Evolutionary conservation across 2,797 vertebrate genomes (phyloP), one percentile per base, ranked within the genome.

Genomic region (Apogon talboti): DNA sequence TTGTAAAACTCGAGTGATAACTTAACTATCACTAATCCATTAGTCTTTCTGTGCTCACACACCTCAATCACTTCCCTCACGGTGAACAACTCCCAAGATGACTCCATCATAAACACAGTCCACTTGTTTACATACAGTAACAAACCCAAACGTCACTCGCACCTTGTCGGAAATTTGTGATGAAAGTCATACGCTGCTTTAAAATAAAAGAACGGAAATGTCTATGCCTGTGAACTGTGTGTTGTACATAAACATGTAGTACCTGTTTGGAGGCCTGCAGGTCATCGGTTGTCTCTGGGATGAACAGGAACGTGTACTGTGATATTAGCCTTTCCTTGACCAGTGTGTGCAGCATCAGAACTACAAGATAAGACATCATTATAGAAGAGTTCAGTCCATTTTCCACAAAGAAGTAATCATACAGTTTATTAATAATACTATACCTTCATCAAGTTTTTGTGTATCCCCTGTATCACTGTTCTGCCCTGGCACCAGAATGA

Each of bases 281-380:
- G 64, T 98, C 96, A 74, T 46, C 93, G 24, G 95, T 84, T 37
- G 86, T 94, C 52, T 92, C 92, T 2, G 96, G 94, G 48, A 99
- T 93, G 84, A 92, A 93, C 61, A 94, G 49, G 38, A 99, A 40
- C 0, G 60, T 87, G 74, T 93, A 98, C 61, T 95, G 92, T 0
- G 96, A 98, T 74, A 99, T 94, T 37, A 98, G 86, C 2, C 94
- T 94, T 11, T 95, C 95, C 28, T 93, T 89, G 65, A 97, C 89
- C 78, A 99, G 92, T 1, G 92, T 90, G 60, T 92, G 88, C 28
- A 99, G 92, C 93, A 89, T 95, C 72, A 99, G 92, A 28, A 95
- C 98, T 99, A 76, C 45, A 66, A 62, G 24, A 68, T 30, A 30
- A 46, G 15, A 18, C 28, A 60, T 5, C 19, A 49, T 12, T 40